A percentile compares a stretch with the other conserved stretches of the same genome.
phyloP scores from a whole-genome alignment of 2,113 vertebrate genomes.

The rabbit (Oryctolagus cuniculus) region DNA sequence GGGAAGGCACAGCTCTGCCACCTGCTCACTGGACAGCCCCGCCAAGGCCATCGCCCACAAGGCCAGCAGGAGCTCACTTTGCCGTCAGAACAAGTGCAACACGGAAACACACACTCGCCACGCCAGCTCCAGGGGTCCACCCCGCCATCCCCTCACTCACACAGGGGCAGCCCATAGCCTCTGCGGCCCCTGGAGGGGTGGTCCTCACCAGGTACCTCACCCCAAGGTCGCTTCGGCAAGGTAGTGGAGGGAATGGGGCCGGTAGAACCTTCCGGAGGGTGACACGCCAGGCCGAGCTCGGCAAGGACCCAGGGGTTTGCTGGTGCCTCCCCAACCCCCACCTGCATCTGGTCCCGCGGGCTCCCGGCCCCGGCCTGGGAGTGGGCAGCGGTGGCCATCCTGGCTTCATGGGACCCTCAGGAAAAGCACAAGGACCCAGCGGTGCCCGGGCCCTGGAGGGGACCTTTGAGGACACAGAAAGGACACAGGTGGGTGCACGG shows the following conservation, averaged over 20 bases:
- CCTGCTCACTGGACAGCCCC: neutral
- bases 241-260: no score
- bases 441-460: neutral
- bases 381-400: neutral
- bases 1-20: fast-evolving
- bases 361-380: neutral
- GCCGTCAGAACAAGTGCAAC: neutral
- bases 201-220: fast-evolving
- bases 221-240: neutral
- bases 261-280: neutral
- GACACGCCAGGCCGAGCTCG: neutral
- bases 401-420: neutral
- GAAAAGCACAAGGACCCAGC: no score
- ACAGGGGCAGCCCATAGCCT: neutral
- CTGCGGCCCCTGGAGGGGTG: neutral
- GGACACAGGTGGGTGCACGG: neutral
- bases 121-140: fast-evolving
- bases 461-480: neutral
- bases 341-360: neutral
- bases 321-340: neutral
- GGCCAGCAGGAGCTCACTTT: neutral
- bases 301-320: neutral
- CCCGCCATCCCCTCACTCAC: neutral
- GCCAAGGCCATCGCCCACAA: fast-evolving
- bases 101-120: neutral